A percentile compares a stretch with the other conserved stretches of the same genome.
phyloP scores from a whole-genome alignment of 2,888 invertebrate genomes.

The Acrocera orbiculus region DNA sequence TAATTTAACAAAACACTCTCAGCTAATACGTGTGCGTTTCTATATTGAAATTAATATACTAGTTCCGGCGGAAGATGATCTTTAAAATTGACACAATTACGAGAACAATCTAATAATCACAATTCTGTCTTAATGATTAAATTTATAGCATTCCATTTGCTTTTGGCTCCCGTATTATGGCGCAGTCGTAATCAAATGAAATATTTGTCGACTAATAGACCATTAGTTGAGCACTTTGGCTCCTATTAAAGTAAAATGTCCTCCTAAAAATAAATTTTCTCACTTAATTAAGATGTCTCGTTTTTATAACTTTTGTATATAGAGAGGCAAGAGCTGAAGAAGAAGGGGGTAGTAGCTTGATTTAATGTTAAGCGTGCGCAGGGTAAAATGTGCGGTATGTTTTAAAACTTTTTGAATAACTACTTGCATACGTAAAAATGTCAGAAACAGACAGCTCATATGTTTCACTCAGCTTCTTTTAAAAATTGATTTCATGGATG shows the following conservation, averaged over 20 bases:
- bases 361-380: neutral
- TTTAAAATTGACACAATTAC: too few relatives aligned
- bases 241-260: conserved; percentile 8
- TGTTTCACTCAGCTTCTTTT: too few relatives aligned
- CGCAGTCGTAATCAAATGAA: too few relatives aligned
- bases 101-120: too few relatives aligned
- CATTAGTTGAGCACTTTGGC: conserved; percentile 10
- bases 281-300: conserved; percentile 4
- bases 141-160: too few relatives aligned
- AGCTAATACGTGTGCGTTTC: conserved; percentile 13
- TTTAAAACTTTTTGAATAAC: neutral
- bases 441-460: too few relatives aligned
- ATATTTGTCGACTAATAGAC: conserved; percentile 13
- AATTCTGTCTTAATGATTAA: too few relatives aligned
- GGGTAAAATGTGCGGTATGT: neutral
- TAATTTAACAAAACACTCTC: too few relatives aligned
- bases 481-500: conserved; percentile 3
- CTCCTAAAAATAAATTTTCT: conserved; percentile 9
- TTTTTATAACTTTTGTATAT: neutral
- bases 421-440: too few relatives aligned
- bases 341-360: neutral
- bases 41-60: conserved; percentile 11
- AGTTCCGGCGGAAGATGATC: conserved; percentile 12
- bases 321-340: neutral
- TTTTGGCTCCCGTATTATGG: too few relatives aligned